phyloP scores from a whole-genome alignment of 2,113 vertebrate species.

The Semnopithecus entellus region DNA sequence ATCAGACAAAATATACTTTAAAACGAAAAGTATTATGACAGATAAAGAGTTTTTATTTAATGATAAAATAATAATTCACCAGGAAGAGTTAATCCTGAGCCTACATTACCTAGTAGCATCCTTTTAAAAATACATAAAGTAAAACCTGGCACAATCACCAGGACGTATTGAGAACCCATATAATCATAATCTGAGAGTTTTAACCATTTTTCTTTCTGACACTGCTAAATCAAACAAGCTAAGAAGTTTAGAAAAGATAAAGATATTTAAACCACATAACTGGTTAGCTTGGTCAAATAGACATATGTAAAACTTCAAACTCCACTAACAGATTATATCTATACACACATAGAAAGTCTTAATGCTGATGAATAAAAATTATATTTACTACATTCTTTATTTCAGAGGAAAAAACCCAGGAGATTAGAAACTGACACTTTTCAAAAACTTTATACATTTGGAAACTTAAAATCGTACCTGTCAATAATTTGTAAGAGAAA shows the following conservation, averaged over 20 bases:
- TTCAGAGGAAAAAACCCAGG: not conserved
- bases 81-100: not conserved
- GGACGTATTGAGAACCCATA: not conserved
- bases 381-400: not conserved
- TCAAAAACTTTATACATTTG: not conserved
- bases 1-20: slow-evolving; percentile 32
- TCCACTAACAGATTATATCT: not conserved
- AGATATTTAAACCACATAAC: not conserved
- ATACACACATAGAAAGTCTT: not conserved
- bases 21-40: not conserved
- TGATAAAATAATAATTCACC: not conserved
- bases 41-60: slow-evolving; percentile 21
- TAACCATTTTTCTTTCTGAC: not conserved
- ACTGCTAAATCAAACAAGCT: not conserved
- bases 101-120: not conserved
- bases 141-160: slow-evolving; percentile 15
- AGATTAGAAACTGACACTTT: not conserved
- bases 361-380: not conserved
- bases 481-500: slow-evolving; percentile 24
- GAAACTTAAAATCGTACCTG: not conserved
- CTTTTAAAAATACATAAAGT: slow-evolving; percentile 15
- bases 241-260: not conserved
- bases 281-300: not conserved
- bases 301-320: not conserved
- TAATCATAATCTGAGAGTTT: not conserved